These are phyloP conservation scores for Smutsia gigantea DNA, from an alignment of 2,797 vertebrate species.

Conservation along the genomic window DNA sequence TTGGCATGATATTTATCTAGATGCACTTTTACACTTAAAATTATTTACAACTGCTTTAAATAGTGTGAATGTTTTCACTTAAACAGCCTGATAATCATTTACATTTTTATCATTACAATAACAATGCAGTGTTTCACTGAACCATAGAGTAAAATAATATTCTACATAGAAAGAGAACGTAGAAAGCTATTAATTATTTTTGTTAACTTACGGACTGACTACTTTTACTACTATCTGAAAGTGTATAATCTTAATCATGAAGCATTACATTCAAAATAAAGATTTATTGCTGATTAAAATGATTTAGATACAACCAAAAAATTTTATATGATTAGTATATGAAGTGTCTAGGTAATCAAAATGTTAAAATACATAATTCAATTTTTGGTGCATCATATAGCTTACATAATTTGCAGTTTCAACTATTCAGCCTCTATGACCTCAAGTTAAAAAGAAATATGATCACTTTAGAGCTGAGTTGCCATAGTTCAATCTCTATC, in stretches of 20 bases:
- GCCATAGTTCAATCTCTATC: background rate
- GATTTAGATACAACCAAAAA: background rate
- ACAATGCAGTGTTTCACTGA: background rate
- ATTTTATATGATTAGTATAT: background rate
- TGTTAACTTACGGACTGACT: constrained; percentile 42
- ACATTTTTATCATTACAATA: background rate
- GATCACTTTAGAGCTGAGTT: background rate
- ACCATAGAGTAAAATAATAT: background rate
- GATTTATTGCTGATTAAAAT: constrained; percentile 27
- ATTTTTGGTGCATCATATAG: background rate
- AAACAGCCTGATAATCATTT: background rate
- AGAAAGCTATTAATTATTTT: constrained; percentile 23
- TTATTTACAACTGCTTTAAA: background rate
- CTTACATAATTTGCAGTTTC: background rate
- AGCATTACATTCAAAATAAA: background rate
- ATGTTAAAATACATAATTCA: background rate
- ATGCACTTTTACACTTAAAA: background rate
- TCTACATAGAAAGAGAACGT: background rate
- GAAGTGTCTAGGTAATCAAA: background rate
- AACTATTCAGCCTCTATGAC: background rate
- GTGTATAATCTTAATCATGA: constrained; percentile 51
- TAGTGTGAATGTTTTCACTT: background rate
- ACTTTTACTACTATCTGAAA: background rate
- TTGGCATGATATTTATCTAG: background rate
- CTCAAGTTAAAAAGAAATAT: background rate